Percentiles rank a stretch among this genome's conserved stretches.
phyloP scores from a whole-genome alignment of 2,113 vertebrate species.

The Chlorocebus sabaeus region DNA sequence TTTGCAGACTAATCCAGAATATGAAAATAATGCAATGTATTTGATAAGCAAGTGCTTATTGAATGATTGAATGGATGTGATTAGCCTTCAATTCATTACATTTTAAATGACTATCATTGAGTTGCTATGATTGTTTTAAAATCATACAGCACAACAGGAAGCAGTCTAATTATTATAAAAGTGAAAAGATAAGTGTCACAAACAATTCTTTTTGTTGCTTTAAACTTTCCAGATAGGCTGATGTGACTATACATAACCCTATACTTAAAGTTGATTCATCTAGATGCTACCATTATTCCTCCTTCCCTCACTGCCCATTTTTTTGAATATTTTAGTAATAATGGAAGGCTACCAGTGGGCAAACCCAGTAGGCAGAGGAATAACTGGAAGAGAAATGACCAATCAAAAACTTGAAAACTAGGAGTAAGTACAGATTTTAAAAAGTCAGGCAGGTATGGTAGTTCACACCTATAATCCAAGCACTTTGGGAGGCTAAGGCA shows the following conservation, averaged over 20 bases:
- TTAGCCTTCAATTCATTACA: conserved; percentile 58
- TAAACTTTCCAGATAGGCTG: conserved; percentile 37
- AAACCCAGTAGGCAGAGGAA: background rate
- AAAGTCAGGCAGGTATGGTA: background rate
- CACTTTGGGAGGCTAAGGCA: too few relatives aligned
- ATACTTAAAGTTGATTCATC: background rate
- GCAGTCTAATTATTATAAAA: conserved; percentile 46
- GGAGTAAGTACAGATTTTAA: background rate
- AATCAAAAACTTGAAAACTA: background rate
- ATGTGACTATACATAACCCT: background rate
- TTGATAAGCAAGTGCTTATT: conserved; percentile 35
- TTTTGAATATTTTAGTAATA: background rate
- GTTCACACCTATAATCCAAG: too few relatives aligned
- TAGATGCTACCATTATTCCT: background rate
- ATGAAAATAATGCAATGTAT: conserved; percentile 55
- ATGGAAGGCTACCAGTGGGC: background rate
- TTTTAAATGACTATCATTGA: conserved; percentile 58
- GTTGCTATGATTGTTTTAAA: conserved; percentile 61
- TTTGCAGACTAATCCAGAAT: conserved; percentile 43
- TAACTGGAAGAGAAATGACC: background rate
- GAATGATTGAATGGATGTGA: conserved; percentile 40
- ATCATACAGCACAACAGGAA: background rate
- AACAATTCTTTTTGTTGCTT: conserved; percentile 31
- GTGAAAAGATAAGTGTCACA: background rate
- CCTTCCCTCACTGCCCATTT: background rate